Base-by-base conservation (phyloP, 2,888 invertebrate species). In the Heliconius charithonia region DNA sequence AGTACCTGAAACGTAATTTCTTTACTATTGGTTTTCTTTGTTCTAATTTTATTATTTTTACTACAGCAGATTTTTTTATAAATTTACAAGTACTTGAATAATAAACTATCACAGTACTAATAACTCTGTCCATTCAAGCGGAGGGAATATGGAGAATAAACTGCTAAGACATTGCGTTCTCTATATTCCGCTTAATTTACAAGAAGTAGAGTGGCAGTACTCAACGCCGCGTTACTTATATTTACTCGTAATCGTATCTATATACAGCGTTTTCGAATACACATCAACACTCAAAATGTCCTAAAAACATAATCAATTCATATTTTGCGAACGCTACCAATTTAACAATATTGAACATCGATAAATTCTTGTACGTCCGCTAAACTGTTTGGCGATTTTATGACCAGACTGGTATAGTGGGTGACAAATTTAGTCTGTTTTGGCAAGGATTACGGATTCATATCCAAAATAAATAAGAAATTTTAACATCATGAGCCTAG, bases 311-410 rank as follows among this genome's bases (percentile, higher is more conserved):
- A 77, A 27, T 6, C 66, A n/a, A 32, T 37, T 29, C 32, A 16
- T 59, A 16, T 65, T 67, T 65, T 77, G 74, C 75, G 73, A 69
- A 75, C 81, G 45, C 29, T 79, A 80, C 75, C 63, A 63, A 75
- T 77, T 72, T 45, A 70, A 75, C 72, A 80, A 77, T 80, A 81
- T 81, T 77, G 81, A 67, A 77, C 67, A 77, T 75, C 81, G 67
- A 77, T 81, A 81, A 81, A 77, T 81, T 80, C 75, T 72, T 70
- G 76, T 66, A 45, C 56, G 80, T 72, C 75, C 78, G 75, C 78
- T 78, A 78, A 80, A 80, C 71, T 69, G 75, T 67, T 62, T 51
- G 74, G 32, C 69, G 62, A 41, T 73, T 66, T 74, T 41, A 41
- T 45, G 27, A 25, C 16, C 63, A 13, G 25, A 13, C 9, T 67